Evolutionary conservation across 2,797 vertebrate genomes (phyloP).

Genomic region (Galago senegalensis): DNA sequence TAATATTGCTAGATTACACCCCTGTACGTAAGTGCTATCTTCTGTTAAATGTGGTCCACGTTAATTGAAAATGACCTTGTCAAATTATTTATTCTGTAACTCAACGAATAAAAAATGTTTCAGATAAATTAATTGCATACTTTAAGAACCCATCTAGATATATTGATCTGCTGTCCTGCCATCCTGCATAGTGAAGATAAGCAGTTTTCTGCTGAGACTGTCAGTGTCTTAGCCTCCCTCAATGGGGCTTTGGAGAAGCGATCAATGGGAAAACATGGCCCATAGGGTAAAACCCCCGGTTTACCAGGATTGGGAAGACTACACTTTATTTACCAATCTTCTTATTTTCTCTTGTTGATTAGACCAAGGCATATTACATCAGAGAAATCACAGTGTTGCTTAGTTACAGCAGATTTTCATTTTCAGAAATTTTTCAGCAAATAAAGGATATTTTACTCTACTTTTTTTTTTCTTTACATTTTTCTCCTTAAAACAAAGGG

Average conservation of each 20-base stretch:
- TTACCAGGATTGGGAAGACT: slow-evolving; percentile 46
- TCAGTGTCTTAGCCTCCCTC: background rate
- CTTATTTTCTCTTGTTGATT: slow-evolving; percentile 67
- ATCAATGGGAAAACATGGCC: background rate
- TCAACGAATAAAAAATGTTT: slow-evolving; percentile 65
- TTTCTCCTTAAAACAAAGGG: slow-evolving; percentile 85
- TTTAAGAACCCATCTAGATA: slow-evolving; percentile 55
- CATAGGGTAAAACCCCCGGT: background rate
- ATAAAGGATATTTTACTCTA: slow-evolving; percentile 35
- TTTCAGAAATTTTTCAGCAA: slow-evolving; percentile 67
- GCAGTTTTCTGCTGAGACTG: slow-evolving; percentile 33
- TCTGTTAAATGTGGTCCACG: slow-evolving; percentile 7
- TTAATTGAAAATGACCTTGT: slow-evolving; percentile 53
- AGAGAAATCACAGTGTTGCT: background rate
- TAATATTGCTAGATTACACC: background rate
- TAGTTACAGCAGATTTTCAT: slow-evolving; percentile 63
- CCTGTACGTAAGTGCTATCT: slow-evolving; percentile 31
- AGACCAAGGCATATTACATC: slow-evolving; percentile 15
- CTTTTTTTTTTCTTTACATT: slow-evolving; percentile 77
- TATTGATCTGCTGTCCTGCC: slow-evolving; percentile 16
- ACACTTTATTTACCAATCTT: slow-evolving; percentile 57
- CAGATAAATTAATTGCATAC: slow-evolving; percentile 30
- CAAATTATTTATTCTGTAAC: slow-evolving; percentile 67
- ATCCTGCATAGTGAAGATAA: background rate
- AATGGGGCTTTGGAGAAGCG: background rate